phyloP scores from a whole-genome alignment of 1,140 invertebrate genomes.

The Mactra quadrangularis region DNA sequence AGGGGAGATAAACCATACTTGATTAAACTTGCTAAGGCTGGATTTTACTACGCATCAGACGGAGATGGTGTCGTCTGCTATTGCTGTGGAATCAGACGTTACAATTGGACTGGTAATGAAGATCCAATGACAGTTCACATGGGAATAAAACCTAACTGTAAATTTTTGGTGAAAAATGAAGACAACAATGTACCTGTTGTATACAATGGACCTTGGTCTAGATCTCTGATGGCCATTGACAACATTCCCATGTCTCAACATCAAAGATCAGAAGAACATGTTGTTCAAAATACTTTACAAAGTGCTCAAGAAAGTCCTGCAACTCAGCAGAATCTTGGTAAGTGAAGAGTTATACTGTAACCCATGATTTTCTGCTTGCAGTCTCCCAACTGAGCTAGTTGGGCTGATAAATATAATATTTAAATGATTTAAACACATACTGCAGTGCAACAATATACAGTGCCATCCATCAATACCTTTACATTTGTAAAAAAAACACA shows the following conservation, averaged over 20 bases:
- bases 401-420: no score
- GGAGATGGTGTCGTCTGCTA: constrained; percentile 53
- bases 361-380: no score
- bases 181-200: constrained; percentile 38
- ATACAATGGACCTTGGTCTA: constrained; percentile 22
- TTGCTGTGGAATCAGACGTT: constrained; percentile 41
- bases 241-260: constrained; percentile 29
- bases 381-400: no score
- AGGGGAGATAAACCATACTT: constrained; percentile 43
- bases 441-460: no score
- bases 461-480: no score
- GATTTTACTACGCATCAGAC: constrained; percentile 49
- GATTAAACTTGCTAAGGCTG: constrained; percentile 34
- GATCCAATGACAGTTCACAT: constrained; percentile 39
- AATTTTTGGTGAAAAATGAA: constrained; percentile 43
- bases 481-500: no score
- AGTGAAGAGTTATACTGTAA: no score
- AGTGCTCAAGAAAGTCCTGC: not conserved
- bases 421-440: no score
- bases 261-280: not conserved
- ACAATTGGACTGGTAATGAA: constrained; percentile 36
- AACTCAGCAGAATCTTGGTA: not conserved
- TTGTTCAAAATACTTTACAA: not conserved
- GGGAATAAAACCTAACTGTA: constrained; percentile 30
- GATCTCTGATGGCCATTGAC: not conserved